Conservation (phyloP, 2,113 vertebrate species). For the Nymphicus hollandicus region DNA sequence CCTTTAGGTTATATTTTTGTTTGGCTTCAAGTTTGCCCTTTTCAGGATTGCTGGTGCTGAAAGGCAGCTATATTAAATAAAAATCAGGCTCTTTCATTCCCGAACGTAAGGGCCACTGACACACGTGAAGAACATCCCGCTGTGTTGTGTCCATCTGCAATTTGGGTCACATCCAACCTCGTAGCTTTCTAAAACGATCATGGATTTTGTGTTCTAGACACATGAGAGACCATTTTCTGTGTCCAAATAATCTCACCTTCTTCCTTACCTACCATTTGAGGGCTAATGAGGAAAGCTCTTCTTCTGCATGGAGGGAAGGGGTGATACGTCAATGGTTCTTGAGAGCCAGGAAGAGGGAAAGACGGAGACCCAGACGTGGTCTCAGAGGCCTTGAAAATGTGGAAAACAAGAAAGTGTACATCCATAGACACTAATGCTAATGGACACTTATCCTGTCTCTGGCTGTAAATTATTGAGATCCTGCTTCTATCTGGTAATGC, state of each 20-base stretch:
- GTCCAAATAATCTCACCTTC: neutral
- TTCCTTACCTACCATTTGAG: neutral
- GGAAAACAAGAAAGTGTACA: neutral
- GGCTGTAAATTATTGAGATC: constrained; percentile 56
- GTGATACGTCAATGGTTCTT: neutral
- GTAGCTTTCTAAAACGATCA: neutral
- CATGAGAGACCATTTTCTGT: constrained; percentile 1
- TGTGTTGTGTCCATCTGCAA: neutral
- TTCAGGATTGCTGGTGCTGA: neutral
- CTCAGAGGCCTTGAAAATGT: constrained; percentile 24
- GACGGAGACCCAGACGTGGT: neutral
- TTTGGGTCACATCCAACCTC: neutral
- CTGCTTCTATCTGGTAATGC: constrained; percentile 2
- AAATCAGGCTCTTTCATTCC: neutral
- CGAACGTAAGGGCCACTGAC: neutral
- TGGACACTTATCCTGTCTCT: constrained; percentile 36
- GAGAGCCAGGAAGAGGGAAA: constrained; percentile 18
- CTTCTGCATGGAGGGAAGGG: neutral
- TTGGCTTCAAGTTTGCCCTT: neutral
- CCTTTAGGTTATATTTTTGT: neutral
- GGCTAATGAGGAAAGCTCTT: neutral
- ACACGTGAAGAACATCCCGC: neutral
- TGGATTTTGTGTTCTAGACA: neutral
- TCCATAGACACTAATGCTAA: constrained; percentile 33
- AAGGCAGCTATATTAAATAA: neutral